These are phyloP conservation scores for Lobophora halterata DNA, from an alignment of 2,888 invertebrate species.

Conservation along the genomic window DNA sequence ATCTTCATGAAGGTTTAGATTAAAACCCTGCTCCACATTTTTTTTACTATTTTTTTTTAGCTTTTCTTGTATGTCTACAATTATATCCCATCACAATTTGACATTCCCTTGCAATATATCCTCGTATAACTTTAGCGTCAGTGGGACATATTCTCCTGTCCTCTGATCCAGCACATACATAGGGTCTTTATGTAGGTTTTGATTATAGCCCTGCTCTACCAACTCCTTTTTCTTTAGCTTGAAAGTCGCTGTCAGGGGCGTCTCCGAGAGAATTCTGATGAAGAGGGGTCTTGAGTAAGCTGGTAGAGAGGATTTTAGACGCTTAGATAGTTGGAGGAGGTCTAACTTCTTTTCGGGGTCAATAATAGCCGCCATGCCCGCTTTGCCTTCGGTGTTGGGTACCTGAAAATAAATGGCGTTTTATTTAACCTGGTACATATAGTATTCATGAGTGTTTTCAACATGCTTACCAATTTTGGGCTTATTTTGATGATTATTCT, in stretches of 20 bases:
- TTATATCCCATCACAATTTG: conserved; percentile 64
- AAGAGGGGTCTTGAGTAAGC: conserved; percentile 93
- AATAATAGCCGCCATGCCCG: conserved; percentile 96
- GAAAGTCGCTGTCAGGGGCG: conserved; percentile 93
- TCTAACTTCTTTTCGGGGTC: conserved; percentile 85
- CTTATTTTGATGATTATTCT: too few relatives aligned
- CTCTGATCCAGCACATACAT: conserved; percentile 83
- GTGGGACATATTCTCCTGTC: conserved; percentile 63
- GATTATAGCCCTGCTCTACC: conserved; percentile 89
- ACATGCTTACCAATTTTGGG: too few relatives aligned
- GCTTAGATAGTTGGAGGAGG: conserved; percentile 66
- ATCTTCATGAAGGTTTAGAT: too few relatives aligned
- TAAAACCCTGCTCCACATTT: too few relatives aligned
- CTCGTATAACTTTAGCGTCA: conserved; percentile 71
- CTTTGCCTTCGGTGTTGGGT: conserved; percentile 90
- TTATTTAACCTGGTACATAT: not conserved
- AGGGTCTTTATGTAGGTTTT: conserved; percentile 82
- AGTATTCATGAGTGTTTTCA: too few relatives aligned
- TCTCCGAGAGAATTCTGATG: conserved; percentile 81
- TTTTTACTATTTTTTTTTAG: not conserved
- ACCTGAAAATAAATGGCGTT: conserved; percentile 72
- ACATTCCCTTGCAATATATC: conserved; percentile 71
- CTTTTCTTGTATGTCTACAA: not conserved
- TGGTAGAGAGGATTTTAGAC: conserved; percentile 83
- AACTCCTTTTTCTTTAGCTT: conserved; percentile 95